Evolutionary conservation across 2,797 vertebrate species (phyloP).

Genomic region (Liasis olivaceus): DNA sequence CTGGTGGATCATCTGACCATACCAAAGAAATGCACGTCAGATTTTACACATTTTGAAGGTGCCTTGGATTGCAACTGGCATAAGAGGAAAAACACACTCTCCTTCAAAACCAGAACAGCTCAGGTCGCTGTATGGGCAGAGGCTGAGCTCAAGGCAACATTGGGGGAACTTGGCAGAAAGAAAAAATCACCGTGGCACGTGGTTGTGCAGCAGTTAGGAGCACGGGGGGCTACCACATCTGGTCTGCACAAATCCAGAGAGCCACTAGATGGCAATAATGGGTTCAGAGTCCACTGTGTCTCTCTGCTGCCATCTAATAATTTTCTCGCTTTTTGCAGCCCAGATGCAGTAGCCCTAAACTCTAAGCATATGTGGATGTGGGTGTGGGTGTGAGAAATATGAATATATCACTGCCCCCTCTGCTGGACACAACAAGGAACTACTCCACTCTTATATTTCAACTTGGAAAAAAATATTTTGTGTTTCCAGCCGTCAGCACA

Average conservation of each 20-base stretch:
- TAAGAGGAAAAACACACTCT: not conserved
- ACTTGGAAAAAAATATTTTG: not conserved
- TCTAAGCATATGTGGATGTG: not conserved
- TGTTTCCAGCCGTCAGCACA: not conserved
- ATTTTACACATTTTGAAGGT: not conserved
- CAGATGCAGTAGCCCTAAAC: not conserved
- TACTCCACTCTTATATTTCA: not conserved
- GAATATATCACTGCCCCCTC: conserved; percentile 9
- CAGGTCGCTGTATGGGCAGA: too few species aligned
- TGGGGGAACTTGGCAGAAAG: not conserved
- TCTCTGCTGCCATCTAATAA: not conserved
- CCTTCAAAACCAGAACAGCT: not conserved
- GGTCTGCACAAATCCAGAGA: not conserved
- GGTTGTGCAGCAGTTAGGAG: not conserved
- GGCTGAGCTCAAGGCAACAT: not conserved
- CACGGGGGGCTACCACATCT: not conserved
- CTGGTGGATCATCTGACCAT: not conserved
- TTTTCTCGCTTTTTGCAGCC: not conserved
- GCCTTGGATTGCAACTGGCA: not conserved
- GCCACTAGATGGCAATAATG: not conserved
- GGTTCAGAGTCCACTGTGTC: not conserved
- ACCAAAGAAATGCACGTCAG: not conserved
- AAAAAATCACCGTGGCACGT: not conserved
- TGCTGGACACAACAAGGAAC: conserved; percentile 11
- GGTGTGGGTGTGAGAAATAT: not conserved